A percentile compares a stretch with the other conserved stretches of the same genome.
phyloP scores from a whole-genome alignment of 2,797 vertebrate genomes.

The Halcyon chelicuti region DNA sequence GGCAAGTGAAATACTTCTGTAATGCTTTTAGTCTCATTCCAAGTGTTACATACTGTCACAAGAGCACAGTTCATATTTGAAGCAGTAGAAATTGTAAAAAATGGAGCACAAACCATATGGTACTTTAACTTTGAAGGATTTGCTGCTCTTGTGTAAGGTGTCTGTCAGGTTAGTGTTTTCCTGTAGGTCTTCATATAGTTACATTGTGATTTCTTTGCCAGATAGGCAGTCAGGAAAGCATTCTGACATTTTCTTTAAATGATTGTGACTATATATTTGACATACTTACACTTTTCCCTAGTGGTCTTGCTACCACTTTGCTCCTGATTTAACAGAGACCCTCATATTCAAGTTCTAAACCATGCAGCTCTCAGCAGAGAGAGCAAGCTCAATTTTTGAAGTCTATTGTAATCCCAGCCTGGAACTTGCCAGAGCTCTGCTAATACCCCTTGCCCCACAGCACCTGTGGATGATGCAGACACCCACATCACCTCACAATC shows the following conservation, averaged over 20 bases:
- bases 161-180: not conserved
- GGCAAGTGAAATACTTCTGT: not conserved
- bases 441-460: not conserved
- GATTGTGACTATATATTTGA: not conserved
- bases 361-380: not conserved
- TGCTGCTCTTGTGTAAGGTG: not conserved
- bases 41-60: not conserved
- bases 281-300: not conserved
- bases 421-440: not conserved
- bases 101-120: not conserved
- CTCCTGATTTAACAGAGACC: not conserved
- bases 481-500: not conserved
- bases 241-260: not conserved
- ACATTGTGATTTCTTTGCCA: not conserved
- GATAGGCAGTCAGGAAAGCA: not conserved
- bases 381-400: not conserved
- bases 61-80: not conserved
- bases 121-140: not conserved
- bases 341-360: not conserved
- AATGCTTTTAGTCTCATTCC: slow-evolving; percentile 34
- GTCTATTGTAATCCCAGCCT: not conserved
- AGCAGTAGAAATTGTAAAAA: not conserved
- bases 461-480: not conserved
- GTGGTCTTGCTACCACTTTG: not conserved
- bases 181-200: not conserved